Evolutionary conservation across 2,113 vertebrate genomes (phyloP).

Genomic region (Sylvietta virens): DNA sequence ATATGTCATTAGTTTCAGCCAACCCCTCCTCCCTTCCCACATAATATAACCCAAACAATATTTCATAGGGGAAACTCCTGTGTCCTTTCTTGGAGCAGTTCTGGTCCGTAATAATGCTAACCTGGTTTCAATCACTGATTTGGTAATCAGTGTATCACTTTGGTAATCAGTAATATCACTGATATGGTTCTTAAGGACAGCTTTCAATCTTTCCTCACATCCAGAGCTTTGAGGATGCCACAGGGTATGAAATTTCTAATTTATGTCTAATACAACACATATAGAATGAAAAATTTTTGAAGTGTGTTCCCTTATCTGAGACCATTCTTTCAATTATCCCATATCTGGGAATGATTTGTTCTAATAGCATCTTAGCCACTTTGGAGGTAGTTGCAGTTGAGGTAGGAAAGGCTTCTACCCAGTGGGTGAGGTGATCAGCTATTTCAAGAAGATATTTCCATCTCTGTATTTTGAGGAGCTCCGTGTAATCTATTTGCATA

Average conservation of each 20-base stretch:
- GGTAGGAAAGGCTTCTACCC: not conserved
- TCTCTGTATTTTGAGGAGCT: not conserved
- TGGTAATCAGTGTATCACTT: no score
- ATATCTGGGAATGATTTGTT: not conserved
- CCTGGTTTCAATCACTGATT: not conserved
- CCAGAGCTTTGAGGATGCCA: not conserved
- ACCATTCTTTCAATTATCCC: not conserved
- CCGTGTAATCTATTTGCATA: not conserved
- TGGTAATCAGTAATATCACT: no score
- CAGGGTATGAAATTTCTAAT: not conserved
- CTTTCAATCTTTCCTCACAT: not conserved
- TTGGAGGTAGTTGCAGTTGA: not conserved
- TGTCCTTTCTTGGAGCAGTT: not conserved
- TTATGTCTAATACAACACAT: not conserved
- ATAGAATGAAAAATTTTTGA: not conserved
- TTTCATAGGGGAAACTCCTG: no score
- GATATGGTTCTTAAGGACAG: not conserved
- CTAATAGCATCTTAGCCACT: not conserved
- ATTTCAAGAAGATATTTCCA: not conserved
- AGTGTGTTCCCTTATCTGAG: not conserved
- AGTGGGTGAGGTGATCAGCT: not conserved
- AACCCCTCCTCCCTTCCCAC: not conserved
- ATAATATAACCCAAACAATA: not conserved
- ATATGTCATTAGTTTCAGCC: not conserved
- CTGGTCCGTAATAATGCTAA: accelerated